A percentile compares a stretch with the other conserved stretches of the same genome.
These are phyloP conservation scores for Ctenopoma kingsleyae DNA, from an alignment of 2,797 vertebrate genomes.

Conservation along the genomic window DNA sequence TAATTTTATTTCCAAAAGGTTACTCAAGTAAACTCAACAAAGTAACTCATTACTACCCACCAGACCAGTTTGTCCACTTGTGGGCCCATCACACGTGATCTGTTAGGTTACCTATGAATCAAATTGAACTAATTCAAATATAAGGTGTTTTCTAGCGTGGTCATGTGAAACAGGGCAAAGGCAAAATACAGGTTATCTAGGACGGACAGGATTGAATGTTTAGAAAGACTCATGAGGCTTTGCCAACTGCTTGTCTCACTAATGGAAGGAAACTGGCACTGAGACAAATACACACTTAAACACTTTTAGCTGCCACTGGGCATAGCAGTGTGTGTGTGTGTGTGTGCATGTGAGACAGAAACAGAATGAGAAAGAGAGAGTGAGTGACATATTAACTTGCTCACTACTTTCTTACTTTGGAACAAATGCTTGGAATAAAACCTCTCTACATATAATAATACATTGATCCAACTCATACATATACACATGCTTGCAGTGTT, in stretches of 20 bases:
- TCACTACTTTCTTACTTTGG: constrained; percentile 36
- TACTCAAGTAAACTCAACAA: too few relatives aligned
- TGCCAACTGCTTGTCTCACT: constrained; percentile 52
- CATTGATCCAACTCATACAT: constrained; percentile 24
- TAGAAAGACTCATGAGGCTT: constrained; percentile 14
- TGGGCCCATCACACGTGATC: too few relatives aligned
- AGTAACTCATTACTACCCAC: too few relatives aligned
- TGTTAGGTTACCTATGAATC: too few relatives aligned
- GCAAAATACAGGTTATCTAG: background rate
- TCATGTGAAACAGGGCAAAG: too few relatives aligned
- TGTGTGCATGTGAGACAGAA: constrained; percentile 8
- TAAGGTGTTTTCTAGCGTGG: too few relatives aligned
- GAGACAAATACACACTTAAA: constrained; percentile 63
- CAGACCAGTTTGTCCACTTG: too few relatives aligned
- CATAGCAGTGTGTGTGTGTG: constrained; percentile 22
- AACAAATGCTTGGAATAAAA: constrained; percentile 20
- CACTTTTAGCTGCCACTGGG: constrained; percentile 42
- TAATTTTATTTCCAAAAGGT: too few relatives aligned
- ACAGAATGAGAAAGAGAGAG: background rate
- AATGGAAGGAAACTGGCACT: constrained; percentile 71
- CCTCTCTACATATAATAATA: constrained; percentile 26
- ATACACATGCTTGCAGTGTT: background rate
- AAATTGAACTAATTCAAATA: too few relatives aligned
- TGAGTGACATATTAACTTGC: constrained; percentile 4
- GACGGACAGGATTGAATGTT: constrained; percentile 9